Evolutionary conservation across 2,113 vertebrate species (phyloP), one percentile per base, ranked within the genome.

Genomic region (Eretmochelys imbricata): DNA sequence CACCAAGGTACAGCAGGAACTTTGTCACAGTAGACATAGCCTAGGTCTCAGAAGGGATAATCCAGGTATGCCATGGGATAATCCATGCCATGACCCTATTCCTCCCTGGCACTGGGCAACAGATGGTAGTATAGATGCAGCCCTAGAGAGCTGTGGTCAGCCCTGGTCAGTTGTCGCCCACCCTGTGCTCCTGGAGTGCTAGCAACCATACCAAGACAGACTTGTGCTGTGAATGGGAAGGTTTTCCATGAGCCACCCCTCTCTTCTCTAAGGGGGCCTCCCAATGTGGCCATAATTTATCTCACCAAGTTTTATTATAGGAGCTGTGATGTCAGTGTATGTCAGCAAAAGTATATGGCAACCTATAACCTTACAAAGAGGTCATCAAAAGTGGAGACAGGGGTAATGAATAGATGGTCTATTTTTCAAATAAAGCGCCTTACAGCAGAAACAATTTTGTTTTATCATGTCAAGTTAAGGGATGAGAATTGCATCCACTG

Each of bases 391-490:
- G 46, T 42, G 46, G 51, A 50, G 54, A 69, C 50, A 89, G 89
- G 46, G 90, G 82, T 50, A 93, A 87, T 84, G 84, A 91, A 29
- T 62, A 91, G 35, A 53, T 22, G 25, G 84, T 53, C 87, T 86
- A 78, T 90, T 95, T 92, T 91, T 89, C 53, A 97, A 94, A 96
- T 92, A 89, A 95, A 96, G 82, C 10, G 12, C 85, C 59, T 80
- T 50, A 55, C 59, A 84, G 62, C 85, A 97, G 95, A 96, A 97
- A 95, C 79, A 93, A 14, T 38, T 80, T 81, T 5, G 1, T 14
- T 84, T 89, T 53, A 49, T 75, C 93, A 89, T 94, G 79, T 94
- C 88, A 95, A 89, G 93, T 88, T 82, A 93, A 95, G 88, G 42
- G 57, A 90, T 5, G 3, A 93, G 20, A 25, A n/a, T 93, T 96